Percentiles rank a stretch among this genome's conserved stretches.
Evolutionary conservation across 2,797 vertebrate species (phyloP).

Genomic region (Rhinogobio ventralis): DNA sequence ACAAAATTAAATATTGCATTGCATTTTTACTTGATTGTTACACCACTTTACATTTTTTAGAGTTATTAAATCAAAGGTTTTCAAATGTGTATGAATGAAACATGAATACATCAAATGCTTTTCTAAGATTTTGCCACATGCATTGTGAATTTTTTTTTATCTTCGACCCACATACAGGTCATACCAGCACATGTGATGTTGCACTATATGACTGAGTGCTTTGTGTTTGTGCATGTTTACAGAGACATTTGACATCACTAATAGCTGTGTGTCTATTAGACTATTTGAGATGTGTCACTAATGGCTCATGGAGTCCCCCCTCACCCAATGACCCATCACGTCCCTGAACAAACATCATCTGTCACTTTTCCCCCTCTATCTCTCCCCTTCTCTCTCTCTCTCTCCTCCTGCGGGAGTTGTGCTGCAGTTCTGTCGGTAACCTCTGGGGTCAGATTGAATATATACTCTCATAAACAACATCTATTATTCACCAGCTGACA

Average conservation of each 20-base stretch:
- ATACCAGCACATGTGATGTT: conserved; percentile 1
- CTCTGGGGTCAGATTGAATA: conserved; percentile 88
- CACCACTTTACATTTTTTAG: neutral
- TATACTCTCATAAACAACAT: conserved; percentile 88
- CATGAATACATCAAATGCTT: neutral
- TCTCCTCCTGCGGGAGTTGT: conserved; percentile 70
- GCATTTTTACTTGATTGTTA: neutral
- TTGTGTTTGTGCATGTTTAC: conserved; percentile 9
- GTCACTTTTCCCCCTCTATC: conserved; percentile 61
- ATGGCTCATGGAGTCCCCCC: conserved; percentile 77
- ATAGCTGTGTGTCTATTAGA: conserved; percentile 15
- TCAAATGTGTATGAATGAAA: neutral
- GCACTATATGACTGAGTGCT: conserved; percentile 23
- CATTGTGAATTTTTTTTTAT: too few species aligned
- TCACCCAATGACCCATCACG: conserved; percentile 71
- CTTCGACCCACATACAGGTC: neutral
- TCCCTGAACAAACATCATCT: conserved; percentile 74
- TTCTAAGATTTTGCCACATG: neutral
- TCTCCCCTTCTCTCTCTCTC: conserved; percentile 48
- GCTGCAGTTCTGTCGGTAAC: conserved; percentile 77
- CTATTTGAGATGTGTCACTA: conserved; percentile 77
- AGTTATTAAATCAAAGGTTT: neutral
- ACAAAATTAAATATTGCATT: neutral
- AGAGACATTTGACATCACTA: conserved; percentile 22
- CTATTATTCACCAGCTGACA: conserved; percentile 83